These are phyloP conservation scores for Babylonia areolata DNA, from an alignment of 1,140 invertebrate species.

Conservation along the genomic window DNA sequence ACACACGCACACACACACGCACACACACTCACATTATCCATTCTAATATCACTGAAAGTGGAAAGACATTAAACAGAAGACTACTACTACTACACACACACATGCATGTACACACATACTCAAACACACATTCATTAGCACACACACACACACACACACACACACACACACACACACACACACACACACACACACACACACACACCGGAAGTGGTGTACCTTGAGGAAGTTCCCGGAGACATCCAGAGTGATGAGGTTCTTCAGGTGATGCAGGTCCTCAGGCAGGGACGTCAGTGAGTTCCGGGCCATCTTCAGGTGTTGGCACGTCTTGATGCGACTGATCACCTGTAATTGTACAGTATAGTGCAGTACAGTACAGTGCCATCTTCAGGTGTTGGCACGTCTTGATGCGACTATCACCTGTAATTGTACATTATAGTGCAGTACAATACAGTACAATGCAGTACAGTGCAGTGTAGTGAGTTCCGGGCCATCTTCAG, in stretches of 20 bases:
- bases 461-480: too few relatives aligned
- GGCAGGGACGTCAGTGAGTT: slow-evolving; percentile 59
- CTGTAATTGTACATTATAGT: too few relatives aligned
- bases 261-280: slow-evolving; percentile 60
- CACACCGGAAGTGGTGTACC: not conserved
- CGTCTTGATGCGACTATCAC: slow-evolving; percentile 56
- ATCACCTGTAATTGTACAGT: slow-evolving; percentile 51
- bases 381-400: slow-evolving; percentile 59
- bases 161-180: not conserved
- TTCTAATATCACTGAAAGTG: too few relatives aligned
- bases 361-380: too few relatives aligned
- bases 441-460: too few relatives aligned
- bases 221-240: slow-evolving; percentile 65
- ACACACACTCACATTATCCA: too few relatives aligned
- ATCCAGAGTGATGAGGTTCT: slow-evolving; percentile 59
- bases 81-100: too few relatives aligned
- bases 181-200: not conserved
- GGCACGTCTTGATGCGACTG: slow-evolving; percentile 55
- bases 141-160: slow-evolving; percentile 22
- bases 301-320: slow-evolving; percentile 57
- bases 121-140: not conserved
- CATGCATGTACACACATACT: slow-evolving; percentile 23
- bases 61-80: too few relatives aligned
- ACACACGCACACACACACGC: not conserved
- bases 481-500: slow-evolving; percentile 62